Evolutionary conservation across 2,113 vertebrate species (phyloP), one percentile per base, ranked within the genome.

Genomic region (Thermophis baileyi): DNA sequence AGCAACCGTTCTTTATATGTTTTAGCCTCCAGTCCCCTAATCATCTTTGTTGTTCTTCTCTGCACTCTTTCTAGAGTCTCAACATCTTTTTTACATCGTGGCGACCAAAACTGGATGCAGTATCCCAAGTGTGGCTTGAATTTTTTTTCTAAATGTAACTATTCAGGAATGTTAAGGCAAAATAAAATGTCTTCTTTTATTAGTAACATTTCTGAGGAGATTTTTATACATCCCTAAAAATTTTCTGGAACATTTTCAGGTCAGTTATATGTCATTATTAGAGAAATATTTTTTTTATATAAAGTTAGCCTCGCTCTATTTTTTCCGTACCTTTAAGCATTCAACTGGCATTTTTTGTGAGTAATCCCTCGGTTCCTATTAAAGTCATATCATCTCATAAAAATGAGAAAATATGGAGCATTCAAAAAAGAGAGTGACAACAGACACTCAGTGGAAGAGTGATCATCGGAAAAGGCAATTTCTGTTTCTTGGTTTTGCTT

Each of bases 391-490:
- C 85, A 91, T 94, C 91, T 88, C 95, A 87, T 91, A 94, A 94
- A 93, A 95, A 27, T 94, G 92, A 91, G 63, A n/a, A 55, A 93
- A 55, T 92, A 88, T 93, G 91, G 92, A 86, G 40, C 49, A 30
- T 91, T 92, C 92, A 90, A 93, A 90, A 94, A 91, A 93, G 69
- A 94, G 89, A 94, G 53, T 74, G 86, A 1, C 91, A 91, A 22
- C 27, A 55, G 27, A 35, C 74, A 54, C 94, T 87, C 51, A 93
- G 69, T 87, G 94, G 91, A 94, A 87, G 93, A 94, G 0, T 94
- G 92, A 91, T 93, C 47, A 92, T 94, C 89, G 11, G 54, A 94
- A 94, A 96, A 92, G 20, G 93, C 93, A 81, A 89, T 94, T 94
- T 95, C 92, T 93, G 92, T 87, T 92, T 89, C 57, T 94, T 69